A percentile compares a stretch with the other conserved stretches of the same genome.
phyloP scores from a whole-genome alignment of 2,888 invertebrate species.

The Drosophila birchii region DNA sequence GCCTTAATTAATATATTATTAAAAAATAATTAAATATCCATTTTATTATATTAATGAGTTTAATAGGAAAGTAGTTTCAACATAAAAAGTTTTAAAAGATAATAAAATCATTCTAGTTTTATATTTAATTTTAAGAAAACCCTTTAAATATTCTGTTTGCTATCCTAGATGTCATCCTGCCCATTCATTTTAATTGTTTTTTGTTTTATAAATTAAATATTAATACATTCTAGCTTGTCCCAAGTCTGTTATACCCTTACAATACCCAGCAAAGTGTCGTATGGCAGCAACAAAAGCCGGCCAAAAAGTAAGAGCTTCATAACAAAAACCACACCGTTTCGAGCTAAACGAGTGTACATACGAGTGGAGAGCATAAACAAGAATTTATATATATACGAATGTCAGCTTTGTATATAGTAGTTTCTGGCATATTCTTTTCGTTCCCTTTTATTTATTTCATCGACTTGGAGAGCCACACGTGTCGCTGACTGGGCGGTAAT shows the following conservation, averaged over 20 bases:
- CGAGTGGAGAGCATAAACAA: slow-evolving; percentile 19
- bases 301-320: slow-evolving; percentile 15
- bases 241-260: neutral
- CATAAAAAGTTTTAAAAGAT: no score
- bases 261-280: slow-evolving; percentile 15
- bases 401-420: neutral
- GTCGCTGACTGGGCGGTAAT: slow-evolving; percentile 40
- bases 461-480: slow-evolving; percentile 54
- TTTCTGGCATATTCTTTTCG: slow-evolving; percentile 22
- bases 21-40: no score
- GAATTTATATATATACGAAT: neutral
- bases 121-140: no score
- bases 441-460: slow-evolving; percentile 42
- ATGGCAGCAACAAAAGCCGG: slow-evolving; percentile 23
- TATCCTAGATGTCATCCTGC: neutral
- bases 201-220: neutral
- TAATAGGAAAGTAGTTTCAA: no score
- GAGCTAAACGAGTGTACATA: neutral
- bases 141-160: no score
- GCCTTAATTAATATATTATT: neutral
- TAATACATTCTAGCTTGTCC: neutral
- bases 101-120: no score
- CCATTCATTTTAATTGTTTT: no score
- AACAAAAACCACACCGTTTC: neutral
- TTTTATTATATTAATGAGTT: no score